Evolutionary conservation across 2,113 vertebrate species (phyloP).

Genomic region (Abramis brama): DNA sequence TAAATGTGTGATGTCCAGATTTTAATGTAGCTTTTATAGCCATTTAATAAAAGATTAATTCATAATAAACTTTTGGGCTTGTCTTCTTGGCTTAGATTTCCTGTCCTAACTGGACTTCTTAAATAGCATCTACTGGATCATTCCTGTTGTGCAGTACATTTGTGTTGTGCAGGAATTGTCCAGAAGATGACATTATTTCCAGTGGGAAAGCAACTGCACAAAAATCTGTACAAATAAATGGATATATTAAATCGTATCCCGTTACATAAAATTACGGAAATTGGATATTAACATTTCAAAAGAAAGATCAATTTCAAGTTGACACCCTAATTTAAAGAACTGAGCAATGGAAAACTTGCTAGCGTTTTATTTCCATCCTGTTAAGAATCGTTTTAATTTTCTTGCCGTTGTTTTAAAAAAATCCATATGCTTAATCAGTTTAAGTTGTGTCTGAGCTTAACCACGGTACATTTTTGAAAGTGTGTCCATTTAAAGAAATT

Average conservation of each 20-base stretch:
- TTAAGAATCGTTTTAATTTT: neutral
- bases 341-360: no score
- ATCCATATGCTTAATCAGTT: neutral
- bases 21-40: constrained; percentile 54
- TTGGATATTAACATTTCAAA: neutral
- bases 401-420: neutral
- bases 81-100: constrained; percentile 34
- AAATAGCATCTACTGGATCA: no score
- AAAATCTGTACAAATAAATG: no score
- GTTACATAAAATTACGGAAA: neutral
- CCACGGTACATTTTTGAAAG: neutral
- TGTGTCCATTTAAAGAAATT: neutral
- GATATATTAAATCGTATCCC: no score
- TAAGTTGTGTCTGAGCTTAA: neutral
- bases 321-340: neutral
- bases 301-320: neutral
- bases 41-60: constrained; percentile 67
- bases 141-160: neutral
- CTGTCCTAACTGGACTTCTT: no score
- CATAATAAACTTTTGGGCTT: constrained; percentile 50
- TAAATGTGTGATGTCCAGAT: neutral
- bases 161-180: no score
- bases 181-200: neutral
- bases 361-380: neutral
- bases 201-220: neutral